Evolutionary conservation across 1,140 invertebrate species (phyloP).

Genomic region (Aphaenogaster ashmeadi): DNA sequence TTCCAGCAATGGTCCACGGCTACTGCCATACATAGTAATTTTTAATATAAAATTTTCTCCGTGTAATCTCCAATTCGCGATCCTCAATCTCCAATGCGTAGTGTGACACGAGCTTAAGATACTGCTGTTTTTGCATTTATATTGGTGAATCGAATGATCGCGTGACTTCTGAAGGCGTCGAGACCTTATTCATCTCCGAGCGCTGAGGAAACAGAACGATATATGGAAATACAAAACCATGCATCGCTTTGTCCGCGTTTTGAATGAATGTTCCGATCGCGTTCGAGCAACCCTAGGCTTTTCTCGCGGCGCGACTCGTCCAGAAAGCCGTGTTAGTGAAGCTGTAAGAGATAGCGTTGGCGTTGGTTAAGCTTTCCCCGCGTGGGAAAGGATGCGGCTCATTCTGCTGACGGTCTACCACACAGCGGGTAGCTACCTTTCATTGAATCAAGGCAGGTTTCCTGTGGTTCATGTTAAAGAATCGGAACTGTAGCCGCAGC

Average conservation of each 20-base stretch:
- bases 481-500: constrained; percentile 96
- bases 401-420: constrained; percentile 69
- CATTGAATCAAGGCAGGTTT: constrained; percentile 95
- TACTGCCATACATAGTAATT: no score
- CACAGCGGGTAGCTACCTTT: constrained; percentile 85
- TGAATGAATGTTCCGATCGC: not conserved
- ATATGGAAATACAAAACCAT: not conserved
- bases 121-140: not conserved
- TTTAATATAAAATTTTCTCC: no score
- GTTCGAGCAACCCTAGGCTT: not conserved
- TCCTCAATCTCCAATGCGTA: no score
- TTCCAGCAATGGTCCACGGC: no score
- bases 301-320: not conserved
- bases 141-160: not conserved
- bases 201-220: not conserved
- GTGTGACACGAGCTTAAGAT: no score
- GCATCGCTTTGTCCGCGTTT: not conserved
- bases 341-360: constrained; percentile 62
- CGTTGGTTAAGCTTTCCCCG: constrained; percentile 46
- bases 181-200: not conserved
- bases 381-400: constrained; percentile 52
- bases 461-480: constrained; percentile 96
- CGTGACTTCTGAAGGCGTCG: not conserved
- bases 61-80: no score
- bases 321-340: constrained; percentile 68